These are phyloP conservation scores for Melanostoma scalare DNA, from an alignment of 2,888 invertebrate genomes.

Conservation along the genomic window DNA sequence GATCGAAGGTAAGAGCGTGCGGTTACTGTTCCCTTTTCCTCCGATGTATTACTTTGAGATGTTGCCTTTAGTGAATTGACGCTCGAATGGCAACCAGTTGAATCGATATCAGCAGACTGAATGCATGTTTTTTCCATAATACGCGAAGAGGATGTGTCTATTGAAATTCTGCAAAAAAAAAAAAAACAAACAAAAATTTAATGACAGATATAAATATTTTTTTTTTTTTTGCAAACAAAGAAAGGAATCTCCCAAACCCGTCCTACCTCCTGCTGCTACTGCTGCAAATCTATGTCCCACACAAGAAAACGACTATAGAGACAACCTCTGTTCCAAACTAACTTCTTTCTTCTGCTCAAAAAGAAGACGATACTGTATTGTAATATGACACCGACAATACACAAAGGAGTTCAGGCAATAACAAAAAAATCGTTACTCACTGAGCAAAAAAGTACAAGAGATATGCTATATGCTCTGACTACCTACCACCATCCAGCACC, in stretches of 20 bases:
- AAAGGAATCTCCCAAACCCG: constrained; percentile 12
- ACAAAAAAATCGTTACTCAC: constrained; percentile 35
- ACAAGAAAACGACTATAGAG: constrained; percentile 32
- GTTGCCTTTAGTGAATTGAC: constrained; percentile 57
- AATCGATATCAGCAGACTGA: constrained; percentile 76
- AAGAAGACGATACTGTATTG: constrained; percentile 70
- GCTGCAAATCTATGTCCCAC: constrained; percentile 48
- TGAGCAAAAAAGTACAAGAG: constrained; percentile 45
- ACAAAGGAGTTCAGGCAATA: constrained; percentile 64
- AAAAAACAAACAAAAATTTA: background rate
- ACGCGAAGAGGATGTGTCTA: constrained; percentile 63
- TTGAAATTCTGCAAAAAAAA: constrained; percentile 48
- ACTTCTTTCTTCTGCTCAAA: constrained; percentile 23
- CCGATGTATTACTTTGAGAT: constrained; percentile 53
- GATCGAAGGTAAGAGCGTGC: constrained; percentile 39
- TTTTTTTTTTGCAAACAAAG: constrained; percentile 39
- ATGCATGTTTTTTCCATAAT: constrained; percentile 81
- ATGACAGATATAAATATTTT: constrained; percentile 23
- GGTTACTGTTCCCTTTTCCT: constrained; percentile 43
- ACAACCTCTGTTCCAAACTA: constrained; percentile 26
- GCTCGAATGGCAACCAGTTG: constrained; percentile 65
- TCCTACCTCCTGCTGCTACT: constrained; percentile 18
- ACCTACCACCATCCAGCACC: constrained; percentile 41
- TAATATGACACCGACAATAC: constrained; percentile 63
- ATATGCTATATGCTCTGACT: constrained; percentile 57